Conservation (phyloP, 2,797 vertebrate species). For the Micropoecilia bifurca region DNA sequence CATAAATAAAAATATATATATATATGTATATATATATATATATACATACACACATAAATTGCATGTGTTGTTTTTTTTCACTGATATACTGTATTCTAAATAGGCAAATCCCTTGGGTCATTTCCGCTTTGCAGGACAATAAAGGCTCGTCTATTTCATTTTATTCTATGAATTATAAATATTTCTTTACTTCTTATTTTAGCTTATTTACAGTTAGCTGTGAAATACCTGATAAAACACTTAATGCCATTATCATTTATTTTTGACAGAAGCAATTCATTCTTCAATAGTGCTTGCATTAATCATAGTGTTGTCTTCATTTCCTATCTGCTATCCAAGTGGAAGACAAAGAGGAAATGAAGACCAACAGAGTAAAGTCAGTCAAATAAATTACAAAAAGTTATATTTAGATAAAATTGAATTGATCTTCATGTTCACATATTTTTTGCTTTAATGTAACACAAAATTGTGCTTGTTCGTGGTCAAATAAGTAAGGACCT, state of each 20-base stretch:
- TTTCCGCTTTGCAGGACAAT: too few relatives aligned
- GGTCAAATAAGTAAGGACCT: slow-evolving; percentile 27
- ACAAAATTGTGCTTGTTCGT: slow-evolving; percentile 22
- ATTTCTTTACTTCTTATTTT: slow-evolving; percentile 4
- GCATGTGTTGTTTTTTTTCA: too few relatives aligned
- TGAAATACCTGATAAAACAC: background rate
- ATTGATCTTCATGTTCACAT: slow-evolving; percentile 37
- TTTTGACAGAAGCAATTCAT: slow-evolving; percentile 8
- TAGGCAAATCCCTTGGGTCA: too few relatives aligned
- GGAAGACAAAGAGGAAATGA: slow-evolving; percentile 15
- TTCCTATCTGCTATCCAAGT: slow-evolving; percentile 10
- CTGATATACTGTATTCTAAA: too few relatives aligned
- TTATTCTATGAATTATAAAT: background rate
- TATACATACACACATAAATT: too few relatives aligned
- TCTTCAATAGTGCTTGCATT: background rate
- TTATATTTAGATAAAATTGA: slow-evolving; percentile 28
- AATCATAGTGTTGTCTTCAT: slow-evolving; percentile 9
- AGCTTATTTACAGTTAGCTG: background rate
- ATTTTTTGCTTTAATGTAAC: slow-evolving; percentile 30
- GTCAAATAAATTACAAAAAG: slow-evolving; percentile 19
- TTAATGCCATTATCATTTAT: background rate
- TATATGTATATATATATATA: too few relatives aligned
- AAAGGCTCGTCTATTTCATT: background rate
- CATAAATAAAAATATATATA: too few relatives aligned
- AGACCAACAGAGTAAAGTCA: slow-evolving; percentile 1